phyloP scores from a whole-genome alignment of 2,888 invertebrate genomes.

The Creontiades dilutus region DNA sequence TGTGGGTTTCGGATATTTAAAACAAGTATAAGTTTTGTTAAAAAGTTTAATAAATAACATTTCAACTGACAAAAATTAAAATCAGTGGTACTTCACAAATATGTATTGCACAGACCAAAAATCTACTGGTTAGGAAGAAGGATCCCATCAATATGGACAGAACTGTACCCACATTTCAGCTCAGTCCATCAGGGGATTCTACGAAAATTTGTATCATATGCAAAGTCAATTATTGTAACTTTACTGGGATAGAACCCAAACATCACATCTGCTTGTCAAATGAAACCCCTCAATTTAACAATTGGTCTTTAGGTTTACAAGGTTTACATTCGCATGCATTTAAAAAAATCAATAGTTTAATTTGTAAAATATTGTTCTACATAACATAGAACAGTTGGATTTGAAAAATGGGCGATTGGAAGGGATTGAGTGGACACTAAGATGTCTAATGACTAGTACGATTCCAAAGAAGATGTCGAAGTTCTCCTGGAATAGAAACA shows the following conservation, averaged over 20 bases:
- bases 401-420: neutral
- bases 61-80: slow-evolving; percentile 10
- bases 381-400: neutral
- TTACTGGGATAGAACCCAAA: neutral
- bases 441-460: slow-evolving; percentile 60
- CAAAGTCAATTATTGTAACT: neutral
- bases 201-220: neutral
- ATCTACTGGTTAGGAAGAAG: neutral
- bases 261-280: neutral
- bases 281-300: neutral
- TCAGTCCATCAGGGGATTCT: neutral
- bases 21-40: neutral
- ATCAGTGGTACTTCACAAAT: slow-evolving; percentile 39
- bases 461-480: slow-evolving; percentile 12
- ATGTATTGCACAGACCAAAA: slow-evolving; percentile 57
- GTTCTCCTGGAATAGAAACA: neutral
- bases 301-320: neutral
- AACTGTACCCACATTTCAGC: slow-evolving; percentile 64
- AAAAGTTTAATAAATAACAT: slow-evolving; percentile 32
- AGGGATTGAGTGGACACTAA: neutral
- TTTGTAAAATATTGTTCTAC: neutral
- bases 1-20: no score
- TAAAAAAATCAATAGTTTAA: neutral
- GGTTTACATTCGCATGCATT: neutral
- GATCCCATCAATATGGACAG: neutral